Base-by-base conservation (phyloP, 2,888 invertebrate genomes). In the Scelioninae gen. 2 region DNA sequence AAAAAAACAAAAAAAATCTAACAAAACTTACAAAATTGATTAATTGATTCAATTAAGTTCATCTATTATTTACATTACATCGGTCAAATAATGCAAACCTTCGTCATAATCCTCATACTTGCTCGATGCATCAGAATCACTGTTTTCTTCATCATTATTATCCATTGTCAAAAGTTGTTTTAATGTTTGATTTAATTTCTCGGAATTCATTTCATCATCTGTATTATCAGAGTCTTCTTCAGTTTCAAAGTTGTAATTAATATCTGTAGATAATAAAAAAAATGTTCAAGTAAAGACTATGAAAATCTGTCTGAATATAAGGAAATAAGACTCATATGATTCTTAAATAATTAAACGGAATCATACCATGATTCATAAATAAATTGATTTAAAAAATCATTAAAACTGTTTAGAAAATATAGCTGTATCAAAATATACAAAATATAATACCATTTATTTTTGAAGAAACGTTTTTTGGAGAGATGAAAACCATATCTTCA, bases 101-200 rank as follows among this genome's bases (percentile, higher is more conserved):
- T 84, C 83, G 22, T 85, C 84, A 46, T 87, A 87, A 37, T 74
- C 84, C 33, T 74, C 76, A 45, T 85, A 85, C n/a, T 84, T 84
- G 73, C 86, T 87, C 0, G 87, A 86, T 15, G 85, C 87, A 39
- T 88, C 88, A 3, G 87, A 86, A 73, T 88, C 88, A 55, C 87
- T 87, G 10, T 84, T 87, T 67, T 88, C 88, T 0, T 87, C 88
- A 39, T 90, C 91, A 76, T 90, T 91, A 58, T 90, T 90, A 64
- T 90, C 90, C 63, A 88, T 87, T 39, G 93, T 93, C 85, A 95
- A 94, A 68, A 95, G 86, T 87, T 93, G 92, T 11, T 91, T 91
- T 74, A 93, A 91, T n/a, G 92, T 92, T 52, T 90, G 90, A 0
- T 92, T 90, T 43, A 93, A 85, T 81, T 92, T 92, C 78, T 92